These are phyloP conservation scores for Maconellicoccus hirsutus DNA, from an alignment of 1,140 invertebrate genomes.

Conservation along the genomic window DNA sequence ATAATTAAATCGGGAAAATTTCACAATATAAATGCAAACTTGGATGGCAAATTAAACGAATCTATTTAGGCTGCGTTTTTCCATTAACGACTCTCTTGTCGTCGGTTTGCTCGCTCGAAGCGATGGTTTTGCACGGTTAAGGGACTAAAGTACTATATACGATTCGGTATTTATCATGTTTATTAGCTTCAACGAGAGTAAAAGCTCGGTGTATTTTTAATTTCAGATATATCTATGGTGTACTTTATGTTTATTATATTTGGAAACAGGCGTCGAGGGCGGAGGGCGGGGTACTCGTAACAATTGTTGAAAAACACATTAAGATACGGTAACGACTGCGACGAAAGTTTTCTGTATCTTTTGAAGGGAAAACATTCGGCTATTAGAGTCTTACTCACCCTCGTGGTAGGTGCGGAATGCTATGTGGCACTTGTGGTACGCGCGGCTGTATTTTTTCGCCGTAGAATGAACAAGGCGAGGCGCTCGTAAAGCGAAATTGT, in stretches of 20 bases:
- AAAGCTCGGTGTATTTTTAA: background rate
- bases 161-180: background rate
- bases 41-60: too few species aligned
- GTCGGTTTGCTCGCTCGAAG: too few species aligned
- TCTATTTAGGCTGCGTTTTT: too few species aligned
- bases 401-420: background rate
- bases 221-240: background rate
- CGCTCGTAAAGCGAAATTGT: too few species aligned
- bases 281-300: background rate
- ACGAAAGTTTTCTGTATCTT: background rate
- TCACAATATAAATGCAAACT: too few species aligned
- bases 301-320: constrained; percentile 4
- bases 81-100: too few species aligned
- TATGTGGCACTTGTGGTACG: too few species aligned
- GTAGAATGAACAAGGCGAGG: too few species aligned
- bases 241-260: constrained; percentile 10
- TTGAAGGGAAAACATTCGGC: background rate
- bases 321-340: constrained; percentile 7
- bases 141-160: too few species aligned
- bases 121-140: too few species aligned
- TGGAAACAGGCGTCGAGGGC: background rate
- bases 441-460: too few species aligned
- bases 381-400: background rate
- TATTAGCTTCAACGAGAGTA: background rate
- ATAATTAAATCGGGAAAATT: too few species aligned